These are phyloP conservation scores for Halcyon badia DNA, from an alignment of 2,797 vertebrate species.

Conservation along the genomic window DNA sequence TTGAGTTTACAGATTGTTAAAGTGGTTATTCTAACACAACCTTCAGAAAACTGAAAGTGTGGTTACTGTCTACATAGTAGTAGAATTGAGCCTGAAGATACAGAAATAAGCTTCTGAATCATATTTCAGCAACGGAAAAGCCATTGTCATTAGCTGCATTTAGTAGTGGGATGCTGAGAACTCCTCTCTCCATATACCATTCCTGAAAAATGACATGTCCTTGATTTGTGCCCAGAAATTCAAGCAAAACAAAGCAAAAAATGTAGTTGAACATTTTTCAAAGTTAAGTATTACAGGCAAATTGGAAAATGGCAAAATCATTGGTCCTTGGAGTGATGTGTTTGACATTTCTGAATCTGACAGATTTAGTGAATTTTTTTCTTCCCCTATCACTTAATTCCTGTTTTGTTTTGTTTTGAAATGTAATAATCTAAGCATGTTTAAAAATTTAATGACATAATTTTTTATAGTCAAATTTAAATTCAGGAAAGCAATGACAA, in stretches of 20 bases:
- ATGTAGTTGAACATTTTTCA: constrained; percentile 22
- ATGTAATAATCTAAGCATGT: constrained; percentile 15
- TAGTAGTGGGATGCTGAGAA: not conserved
- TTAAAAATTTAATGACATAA: constrained; percentile 28
- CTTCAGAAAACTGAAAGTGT: not conserved
- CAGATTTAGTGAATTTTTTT: not conserved
- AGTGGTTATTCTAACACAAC: not conserved
- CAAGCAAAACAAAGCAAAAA: constrained; percentile 20
- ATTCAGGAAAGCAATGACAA: constrained; percentile 17
- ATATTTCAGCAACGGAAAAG: not conserved
- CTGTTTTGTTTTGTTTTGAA: constrained; percentile 37
- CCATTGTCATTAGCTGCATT: not conserved
- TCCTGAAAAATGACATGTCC: not conserved
- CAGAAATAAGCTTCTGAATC: not conserved
- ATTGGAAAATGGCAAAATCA: not conserved
- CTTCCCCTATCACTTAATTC: not conserved
- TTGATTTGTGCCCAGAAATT: constrained; percentile 16
- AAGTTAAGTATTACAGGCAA: constrained; percentile 5
- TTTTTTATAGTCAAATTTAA: constrained; percentile 30
- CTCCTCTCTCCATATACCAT: not conserved
- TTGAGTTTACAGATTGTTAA: not conserved
- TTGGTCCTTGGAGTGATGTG: not conserved
- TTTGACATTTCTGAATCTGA: constrained; percentile 38
- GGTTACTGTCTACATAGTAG: not conserved
- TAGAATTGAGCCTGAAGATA: not conserved